Percentiles rank a stretch among this genome's conserved stretches.
phyloP scores from a whole-genome alignment of 2,113 vertebrate genomes.

The Dascyllus trimaculatus region DNA sequence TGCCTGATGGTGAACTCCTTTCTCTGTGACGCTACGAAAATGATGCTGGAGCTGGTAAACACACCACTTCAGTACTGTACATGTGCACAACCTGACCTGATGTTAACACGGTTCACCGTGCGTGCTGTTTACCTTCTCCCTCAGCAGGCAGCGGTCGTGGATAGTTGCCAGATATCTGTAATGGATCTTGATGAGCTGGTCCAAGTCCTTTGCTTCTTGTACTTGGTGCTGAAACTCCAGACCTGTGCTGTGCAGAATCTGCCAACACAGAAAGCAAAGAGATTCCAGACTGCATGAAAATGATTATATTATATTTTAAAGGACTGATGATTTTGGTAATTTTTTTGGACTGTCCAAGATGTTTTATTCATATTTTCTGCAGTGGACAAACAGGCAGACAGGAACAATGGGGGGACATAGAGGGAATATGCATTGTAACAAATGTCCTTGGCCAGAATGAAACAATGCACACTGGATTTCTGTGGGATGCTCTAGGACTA shows the following conservation, averaged over 20 bases:
- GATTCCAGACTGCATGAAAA: not conserved
- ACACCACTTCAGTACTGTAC: not conserved
- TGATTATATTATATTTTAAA: not conserved
- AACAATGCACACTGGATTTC: no score
- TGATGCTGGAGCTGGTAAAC: not conserved
- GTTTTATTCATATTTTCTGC: no score
- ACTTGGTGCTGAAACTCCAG: slow-evolving; percentile 99
- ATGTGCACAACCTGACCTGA: not conserved
- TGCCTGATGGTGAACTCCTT: no score
- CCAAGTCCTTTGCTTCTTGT: slow-evolving; percentile 97
- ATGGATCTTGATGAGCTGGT: slow-evolving; percentile 98
- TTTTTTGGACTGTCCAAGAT: no score
- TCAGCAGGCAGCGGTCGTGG: slow-evolving; percentile 94
- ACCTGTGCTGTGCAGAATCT: slow-evolving; percentile 98
- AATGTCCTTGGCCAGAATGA: no score
- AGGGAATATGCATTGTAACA: no score
- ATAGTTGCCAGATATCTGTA: slow-evolving; percentile 97
- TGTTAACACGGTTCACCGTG: not conserved
- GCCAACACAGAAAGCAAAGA: slow-evolving; percentile 21
- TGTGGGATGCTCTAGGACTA: no score
- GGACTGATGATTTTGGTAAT: no score
- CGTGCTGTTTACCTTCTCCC: slow-evolving; percentile 90
- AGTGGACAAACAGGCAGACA: no score
- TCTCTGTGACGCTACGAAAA: not conserved
- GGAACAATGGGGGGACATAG: no score